Conservation (phyloP, 2,888 invertebrate species). For the Nasonovia ribisnigri region DNA sequence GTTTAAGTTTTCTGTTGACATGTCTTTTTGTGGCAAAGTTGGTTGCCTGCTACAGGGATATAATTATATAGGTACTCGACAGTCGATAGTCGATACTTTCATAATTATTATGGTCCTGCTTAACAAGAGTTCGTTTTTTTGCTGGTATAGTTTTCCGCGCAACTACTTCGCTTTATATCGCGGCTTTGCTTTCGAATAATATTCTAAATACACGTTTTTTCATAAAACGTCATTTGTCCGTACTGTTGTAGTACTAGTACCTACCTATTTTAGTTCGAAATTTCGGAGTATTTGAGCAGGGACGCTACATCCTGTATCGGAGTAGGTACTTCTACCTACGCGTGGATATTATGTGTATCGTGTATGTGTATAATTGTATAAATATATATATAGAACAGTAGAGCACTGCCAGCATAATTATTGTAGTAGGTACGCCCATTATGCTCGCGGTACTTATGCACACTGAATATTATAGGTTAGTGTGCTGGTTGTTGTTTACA, state of each 20-base stretch:
- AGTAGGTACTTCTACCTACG: not conserved
- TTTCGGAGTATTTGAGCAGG: too few species aligned
- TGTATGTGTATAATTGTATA: too few species aligned
- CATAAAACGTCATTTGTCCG: not conserved
- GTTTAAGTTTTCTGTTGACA: not conserved
- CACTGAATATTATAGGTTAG: not conserved
- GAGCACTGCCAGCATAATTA: not conserved
- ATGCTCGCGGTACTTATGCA: not conserved
- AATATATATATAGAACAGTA: not conserved
- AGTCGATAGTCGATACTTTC: too few species aligned
- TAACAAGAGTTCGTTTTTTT: not conserved
- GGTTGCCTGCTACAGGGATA: not conserved
- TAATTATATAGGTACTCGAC: too few species aligned
- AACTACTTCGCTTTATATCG: not conserved
- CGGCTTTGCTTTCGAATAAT: too few species aligned
- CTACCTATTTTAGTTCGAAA: too few species aligned
- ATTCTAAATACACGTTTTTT: not conserved
- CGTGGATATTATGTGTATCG: not conserved
- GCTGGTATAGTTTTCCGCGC: not conserved
- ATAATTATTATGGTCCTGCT: not conserved
- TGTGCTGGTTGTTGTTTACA: not conserved
- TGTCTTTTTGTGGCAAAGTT: not conserved
- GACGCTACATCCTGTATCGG: too few species aligned
- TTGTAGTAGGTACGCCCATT: not conserved
- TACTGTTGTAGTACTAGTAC: not conserved